These are phyloP conservation scores for Oostethus manadensis DNA, from an alignment of 2,113 vertebrate genomes.

Conservation along the genomic window DNA sequence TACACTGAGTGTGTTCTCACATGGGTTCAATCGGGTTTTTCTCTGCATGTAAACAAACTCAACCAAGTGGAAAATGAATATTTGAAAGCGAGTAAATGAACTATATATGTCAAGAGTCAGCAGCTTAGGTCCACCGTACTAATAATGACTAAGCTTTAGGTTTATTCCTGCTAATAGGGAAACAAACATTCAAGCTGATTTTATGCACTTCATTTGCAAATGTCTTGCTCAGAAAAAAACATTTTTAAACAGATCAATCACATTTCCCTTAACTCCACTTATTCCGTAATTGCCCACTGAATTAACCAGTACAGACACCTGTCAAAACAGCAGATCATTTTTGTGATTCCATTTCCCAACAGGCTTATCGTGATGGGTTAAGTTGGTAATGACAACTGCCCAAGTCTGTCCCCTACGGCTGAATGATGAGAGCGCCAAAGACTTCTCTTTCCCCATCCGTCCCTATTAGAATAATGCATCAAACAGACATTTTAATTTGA, in stretches of 20 bases:
- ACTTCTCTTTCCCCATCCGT: constrained; percentile 58
- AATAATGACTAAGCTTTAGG: neutral
- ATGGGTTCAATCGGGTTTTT: neutral
- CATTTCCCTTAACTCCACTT: constrained; percentile 45
- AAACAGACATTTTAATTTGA: constrained; percentile 73
- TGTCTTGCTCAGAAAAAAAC: constrained; percentile 4
- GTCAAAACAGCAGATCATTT: constrained; percentile 67
- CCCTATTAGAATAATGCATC: constrained; percentile 69
- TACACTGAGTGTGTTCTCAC: constrained; percentile 1
- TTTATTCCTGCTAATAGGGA: neutral
- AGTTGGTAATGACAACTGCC: constrained; percentile 68
- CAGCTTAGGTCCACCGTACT: neutral
- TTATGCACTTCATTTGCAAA: constrained; percentile 2
- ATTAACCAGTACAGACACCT: constrained; percentile 69
- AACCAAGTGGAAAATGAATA: constrained; percentile 6
- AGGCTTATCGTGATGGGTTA: constrained; percentile 61
- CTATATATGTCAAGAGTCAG: neutral
- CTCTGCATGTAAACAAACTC: constrained; percentile 3
- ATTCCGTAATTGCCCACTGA: constrained; percentile 65
- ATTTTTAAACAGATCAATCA: constrained; percentile 36
- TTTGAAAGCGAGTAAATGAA: neutral
- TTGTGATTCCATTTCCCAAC: constrained; percentile 61
- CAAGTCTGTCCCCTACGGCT: constrained; percentile 66
- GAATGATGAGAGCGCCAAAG: constrained; percentile 50
- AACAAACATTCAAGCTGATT: neutral